These are phyloP conservation scores for Zelostemma sp. DNA, from an alignment of 1,140 invertebrate species.

Conservation along the genomic window DNA sequence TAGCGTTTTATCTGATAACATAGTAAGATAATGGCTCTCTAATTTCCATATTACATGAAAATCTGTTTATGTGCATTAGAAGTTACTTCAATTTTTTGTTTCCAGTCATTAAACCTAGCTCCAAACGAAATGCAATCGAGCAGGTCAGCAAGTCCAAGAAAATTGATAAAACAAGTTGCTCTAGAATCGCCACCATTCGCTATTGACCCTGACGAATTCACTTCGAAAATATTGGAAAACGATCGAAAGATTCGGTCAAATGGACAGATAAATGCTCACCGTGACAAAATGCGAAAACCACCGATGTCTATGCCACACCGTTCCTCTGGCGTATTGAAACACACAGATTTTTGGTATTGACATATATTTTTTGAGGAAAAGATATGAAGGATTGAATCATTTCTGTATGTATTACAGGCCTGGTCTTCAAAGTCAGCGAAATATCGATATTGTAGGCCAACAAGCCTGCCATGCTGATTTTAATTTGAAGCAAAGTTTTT, in stretches of 20 bases:
- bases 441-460: conserved; percentile 35
- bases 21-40: conserved; percentile 32
- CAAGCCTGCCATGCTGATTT: conserved; percentile 49
- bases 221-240: conserved; percentile 50
- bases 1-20: conserved; percentile 53
- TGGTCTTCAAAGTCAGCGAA: conserved; percentile 39
- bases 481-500: conserved; percentile 41
- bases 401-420: conserved; percentile 26
- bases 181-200: conserved; percentile 61
- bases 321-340: conserved; percentile 39
- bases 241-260: conserved; percentile 53
- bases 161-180: conserved; percentile 64
- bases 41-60: conserved; percentile 11
- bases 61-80: no score
- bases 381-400: no score
- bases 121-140: conserved; percentile 56
- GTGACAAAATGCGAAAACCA: conserved; percentile 54
- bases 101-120: conserved; percentile 44
- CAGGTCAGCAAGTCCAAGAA: conserved; percentile 61
- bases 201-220: conserved; percentile 56
- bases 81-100: no score
- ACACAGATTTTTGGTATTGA: conserved; percentile 63
- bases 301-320: conserved; percentile 39
- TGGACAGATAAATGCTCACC: conserved; percentile 55
- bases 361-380: no score